Base-by-base conservation (phyloP, 2,113 vertebrate genomes). In the Microcebus tavaratra region DNA sequence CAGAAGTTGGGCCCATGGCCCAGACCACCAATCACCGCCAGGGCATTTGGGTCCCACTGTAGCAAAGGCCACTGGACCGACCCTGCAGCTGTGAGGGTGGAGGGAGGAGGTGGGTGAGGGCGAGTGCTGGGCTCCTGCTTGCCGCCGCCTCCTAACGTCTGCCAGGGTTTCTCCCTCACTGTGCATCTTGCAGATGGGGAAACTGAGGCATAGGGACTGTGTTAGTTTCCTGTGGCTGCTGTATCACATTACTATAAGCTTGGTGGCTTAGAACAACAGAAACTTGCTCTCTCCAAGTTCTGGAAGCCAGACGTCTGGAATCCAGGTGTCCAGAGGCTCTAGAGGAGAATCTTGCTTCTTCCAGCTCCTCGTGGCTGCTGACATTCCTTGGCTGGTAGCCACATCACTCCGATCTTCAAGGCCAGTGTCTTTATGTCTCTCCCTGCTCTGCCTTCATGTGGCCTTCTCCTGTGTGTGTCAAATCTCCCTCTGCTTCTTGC, bases 201-300 rank as follows among this genome's bases (percentile, higher is more conserved):
- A 76, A 61, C 20, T 12, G 12, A 93, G 42, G 76, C 61, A 55
- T 12, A 10, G 18, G n/a, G 76, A 63, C 9, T 27, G 6, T 42
- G 31, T 81, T n/a, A 0, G n/a, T 82, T 53, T 67, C 75, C 29
- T 3, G 34, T 21, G 50, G 73, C 48, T 27, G 48, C 39, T 59
- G 15, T 65, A 17, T 45, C 27, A 4, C 31, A 4, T 18, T 18
- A 7, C 45, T 18, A 15, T 12, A 67, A 18, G 5, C 53, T n/a
- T 10, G 4, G 13, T 25, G n/a, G 34, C 50, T 25, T 29, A 18
- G 13, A 50, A 39, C 18, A 61, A 34, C n/a, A 65, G 67, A 36
- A 75, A 61, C 0, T 0, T 45, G 0, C 34, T 48, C 27, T 48
- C 29, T 34, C 50, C 5, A 67, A 12, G 57, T 25, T n/a, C 34